Base-by-base conservation (phyloP, 2,113 vertebrate genomes). In the Xenopus laevis region DNA sequence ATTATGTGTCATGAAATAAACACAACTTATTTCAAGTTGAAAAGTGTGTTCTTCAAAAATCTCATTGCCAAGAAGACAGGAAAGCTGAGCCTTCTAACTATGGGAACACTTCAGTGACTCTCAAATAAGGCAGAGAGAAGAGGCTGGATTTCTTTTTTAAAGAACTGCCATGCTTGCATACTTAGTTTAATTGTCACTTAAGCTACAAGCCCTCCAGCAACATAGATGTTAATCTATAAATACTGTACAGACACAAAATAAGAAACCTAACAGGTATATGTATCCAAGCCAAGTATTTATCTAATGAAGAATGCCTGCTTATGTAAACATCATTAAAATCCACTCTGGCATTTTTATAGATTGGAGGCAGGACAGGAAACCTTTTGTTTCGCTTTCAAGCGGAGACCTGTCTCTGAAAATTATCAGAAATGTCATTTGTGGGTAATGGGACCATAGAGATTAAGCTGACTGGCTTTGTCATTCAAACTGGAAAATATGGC, bases 281-380 rank as follows among this genome's bases (percentile, higher is more conserved):
- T 63, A 68, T 62, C n/a, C 46, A 30, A n/a, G 46, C 57, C n/a
- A 15, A 77, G 50, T 27, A 77, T 64, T 77, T 64, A 69, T 77
- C 64, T 64, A 23, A 77, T 77, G 33, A 77, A 63, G 66, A 63
- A 69, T 69, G 60, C 50, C 59, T 21, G 68, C 53, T 76, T 21
- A 77, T 59, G 57, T 65, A 77, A 70, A 64, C 60, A 57, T 77
- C 66, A 70, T 77, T 70, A 77, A 76, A 77, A 77, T 70, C 47
- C 50, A 70, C 46, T 74, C 64, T 13, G 20, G 50, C 23, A 20
- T 27, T 60, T 67, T 53, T 40, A 45, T 69, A 27, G 63, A 21
- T 64, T 10, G 17, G n/a, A 57, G 33, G 45, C 27, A n/a, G 58
- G 52, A 45, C 52, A 44, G 18, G 52, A 69, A 77, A 61, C 59